phyloP scores from a whole-genome alignment of 2,888 invertebrate genomes.

The Agriotes lineatus region DNA sequence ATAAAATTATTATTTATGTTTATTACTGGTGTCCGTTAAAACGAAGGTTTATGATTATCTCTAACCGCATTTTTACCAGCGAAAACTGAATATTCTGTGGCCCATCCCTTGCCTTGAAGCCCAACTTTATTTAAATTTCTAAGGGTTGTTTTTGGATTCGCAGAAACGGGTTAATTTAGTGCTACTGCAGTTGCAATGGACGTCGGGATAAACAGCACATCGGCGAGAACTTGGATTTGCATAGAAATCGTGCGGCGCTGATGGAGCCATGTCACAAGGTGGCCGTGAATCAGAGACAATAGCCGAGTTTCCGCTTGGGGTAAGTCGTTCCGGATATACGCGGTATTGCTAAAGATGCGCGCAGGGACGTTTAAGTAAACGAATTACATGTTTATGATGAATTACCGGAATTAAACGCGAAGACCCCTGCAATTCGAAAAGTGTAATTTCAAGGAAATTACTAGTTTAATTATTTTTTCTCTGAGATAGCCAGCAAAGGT shows the following conservation, averaged over 20 bases:
- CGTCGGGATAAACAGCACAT: slow-evolving; percentile 53
- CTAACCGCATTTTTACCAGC: too few species aligned
- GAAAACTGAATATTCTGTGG: too few species aligned
- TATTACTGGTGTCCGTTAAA: too few species aligned
- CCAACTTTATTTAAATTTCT: slow-evolving; percentile 2
- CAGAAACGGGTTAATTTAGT: slow-evolving; percentile 49
- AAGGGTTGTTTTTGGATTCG: neutral
- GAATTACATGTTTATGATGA: slow-evolving; percentile 9
- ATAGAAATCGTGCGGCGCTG: slow-evolving; percentile 65
- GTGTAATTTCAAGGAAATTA: too few species aligned
- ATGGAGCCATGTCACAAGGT: slow-evolving; percentile 66
- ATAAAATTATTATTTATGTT: too few species aligned
- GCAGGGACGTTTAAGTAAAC: neutral
- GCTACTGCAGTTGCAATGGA: slow-evolving; percentile 53
- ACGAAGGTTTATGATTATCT: too few species aligned
- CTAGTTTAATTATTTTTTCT: too few species aligned
- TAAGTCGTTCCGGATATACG: slow-evolving; percentile 39
- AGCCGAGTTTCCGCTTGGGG: slow-evolving; percentile 47
- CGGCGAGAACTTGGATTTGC: slow-evolving; percentile 58
- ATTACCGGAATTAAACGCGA: neutral
- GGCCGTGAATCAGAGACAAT: slow-evolving; percentile 64
- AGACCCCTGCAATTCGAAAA: too few species aligned
- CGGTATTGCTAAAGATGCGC: slow-evolving; percentile 25
- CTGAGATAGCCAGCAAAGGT: too few species aligned
- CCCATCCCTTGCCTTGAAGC: too few species aligned